Conservation (phyloP, 2,113 vertebrate species). For the Riparia riparia region DNA sequence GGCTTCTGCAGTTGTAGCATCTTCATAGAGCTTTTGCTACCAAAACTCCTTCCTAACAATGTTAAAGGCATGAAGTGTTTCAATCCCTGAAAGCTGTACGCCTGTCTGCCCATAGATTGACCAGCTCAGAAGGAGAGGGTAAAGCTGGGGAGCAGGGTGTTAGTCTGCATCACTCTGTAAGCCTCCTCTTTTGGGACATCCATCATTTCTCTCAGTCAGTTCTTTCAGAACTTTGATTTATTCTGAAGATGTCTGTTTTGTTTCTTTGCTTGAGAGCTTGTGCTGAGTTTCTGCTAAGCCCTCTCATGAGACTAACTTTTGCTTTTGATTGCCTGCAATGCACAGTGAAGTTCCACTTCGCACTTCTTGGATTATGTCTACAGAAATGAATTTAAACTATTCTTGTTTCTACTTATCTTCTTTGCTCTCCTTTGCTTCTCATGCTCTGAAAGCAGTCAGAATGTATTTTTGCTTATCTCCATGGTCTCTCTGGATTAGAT, state of each 20-base stretch:
- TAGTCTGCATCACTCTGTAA: neutral
- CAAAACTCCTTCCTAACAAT: neutral
- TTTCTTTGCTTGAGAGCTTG: conserved; percentile 16
- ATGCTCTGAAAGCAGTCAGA: neutral
- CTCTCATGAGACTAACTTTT: conserved; percentile 1
- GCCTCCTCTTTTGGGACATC: neutral
- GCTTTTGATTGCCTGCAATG: neutral
- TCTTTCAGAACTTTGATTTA: neutral
- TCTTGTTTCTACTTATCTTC: neutral
- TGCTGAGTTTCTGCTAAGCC: neutral
- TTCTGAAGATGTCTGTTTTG: neutral
- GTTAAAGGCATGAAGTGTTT: neutral
- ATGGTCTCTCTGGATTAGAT: neutral
- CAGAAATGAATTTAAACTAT: conserved; percentile 10
- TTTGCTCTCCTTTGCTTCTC: neutral
- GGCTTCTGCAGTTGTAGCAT: neutral
- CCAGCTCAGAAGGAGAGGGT: neutral
- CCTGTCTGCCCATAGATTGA: accelerated
- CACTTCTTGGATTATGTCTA: neutral
- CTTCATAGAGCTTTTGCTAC: neutral
- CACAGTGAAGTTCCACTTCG: neutral
- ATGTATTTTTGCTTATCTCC: neutral
- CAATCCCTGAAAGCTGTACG: neutral
- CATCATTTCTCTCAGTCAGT: neutral
- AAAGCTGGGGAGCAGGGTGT: neutral